Percentiles rank a stretch among this genome's conserved stretches.
Conservation (phyloP, 2,797 vertebrate genomes). For the Mormyrus hasselquistii region DNA sequence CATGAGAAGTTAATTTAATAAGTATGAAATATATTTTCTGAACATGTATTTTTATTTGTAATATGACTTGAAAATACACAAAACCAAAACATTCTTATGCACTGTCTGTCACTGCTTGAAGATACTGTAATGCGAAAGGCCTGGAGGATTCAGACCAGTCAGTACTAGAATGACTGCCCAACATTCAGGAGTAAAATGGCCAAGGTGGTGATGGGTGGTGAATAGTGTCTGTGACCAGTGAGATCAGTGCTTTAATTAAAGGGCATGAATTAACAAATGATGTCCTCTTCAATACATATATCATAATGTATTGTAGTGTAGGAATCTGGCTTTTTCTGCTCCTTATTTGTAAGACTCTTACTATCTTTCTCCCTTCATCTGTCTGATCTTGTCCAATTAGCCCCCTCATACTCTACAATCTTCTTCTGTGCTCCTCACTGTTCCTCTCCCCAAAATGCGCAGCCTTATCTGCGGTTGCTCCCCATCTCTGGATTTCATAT, state of each 20-base stretch:
- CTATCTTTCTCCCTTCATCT: neutral
- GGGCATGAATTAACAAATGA: neutral
- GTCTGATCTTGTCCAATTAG: neutral
- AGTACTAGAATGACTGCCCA: neutral
- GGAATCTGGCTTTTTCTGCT: neutral
- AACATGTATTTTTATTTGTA: neutral
- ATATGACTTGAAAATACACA: neutral
- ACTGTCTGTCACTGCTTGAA: neutral
- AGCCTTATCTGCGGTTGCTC: neutral
- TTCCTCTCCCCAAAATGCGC: neutral
- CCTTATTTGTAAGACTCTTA: neutral
- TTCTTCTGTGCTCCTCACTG: neutral
- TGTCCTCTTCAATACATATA: neutral
- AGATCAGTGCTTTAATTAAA: neutral
- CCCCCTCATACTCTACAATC: neutral
- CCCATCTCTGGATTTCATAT: neutral
- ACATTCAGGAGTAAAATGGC: neutral
- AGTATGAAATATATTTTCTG: neutral
- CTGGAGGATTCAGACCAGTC: neutral
- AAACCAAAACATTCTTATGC: neutral
- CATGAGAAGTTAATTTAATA: neutral
- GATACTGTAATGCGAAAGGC: neutral
- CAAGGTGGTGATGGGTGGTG: neutral
- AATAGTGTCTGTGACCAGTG: neutral
- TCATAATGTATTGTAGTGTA: neutral